These are phyloP conservation scores for Amia ocellicauda DNA, from an alignment of 2,113 vertebrate species.

Conservation along the genomic window DNA sequence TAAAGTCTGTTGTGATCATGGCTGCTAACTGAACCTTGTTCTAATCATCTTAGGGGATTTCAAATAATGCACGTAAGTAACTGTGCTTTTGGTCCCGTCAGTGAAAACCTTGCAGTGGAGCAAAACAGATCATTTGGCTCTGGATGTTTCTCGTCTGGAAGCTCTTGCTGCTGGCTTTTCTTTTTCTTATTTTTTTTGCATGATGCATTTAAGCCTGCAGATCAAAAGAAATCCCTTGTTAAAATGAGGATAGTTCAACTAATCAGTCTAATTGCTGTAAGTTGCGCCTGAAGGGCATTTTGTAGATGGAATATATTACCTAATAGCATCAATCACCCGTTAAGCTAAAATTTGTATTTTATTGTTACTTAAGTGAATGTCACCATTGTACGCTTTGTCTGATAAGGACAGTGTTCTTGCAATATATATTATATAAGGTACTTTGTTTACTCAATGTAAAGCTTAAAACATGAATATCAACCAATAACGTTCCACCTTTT, in stretches of 20 bases:
- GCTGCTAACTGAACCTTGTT: background rate
- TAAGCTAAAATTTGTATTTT: background rate
- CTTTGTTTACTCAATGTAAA: too few relatives aligned
- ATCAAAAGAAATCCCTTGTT: conserved; percentile 46
- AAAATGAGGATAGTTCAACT: conserved; percentile 47
- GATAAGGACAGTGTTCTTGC: conserved; percentile 20
- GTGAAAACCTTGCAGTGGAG: too few relatives aligned
- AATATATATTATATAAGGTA: too few relatives aligned
- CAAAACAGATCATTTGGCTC: too few relatives aligned
- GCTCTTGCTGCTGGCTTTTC: background rate
- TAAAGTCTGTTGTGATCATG: conserved; percentile 22
- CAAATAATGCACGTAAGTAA: background rate
- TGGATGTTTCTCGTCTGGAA: background rate
- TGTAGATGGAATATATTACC: conserved; percentile 49
- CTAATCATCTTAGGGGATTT: background rate
- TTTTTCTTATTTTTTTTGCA: background rate
- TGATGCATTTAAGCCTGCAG: conserved; percentile 41
- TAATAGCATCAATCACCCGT: conserved; percentile 43
- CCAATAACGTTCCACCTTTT: too few relatives aligned
- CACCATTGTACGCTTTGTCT: background rate
- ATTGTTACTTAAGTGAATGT: too few relatives aligned
- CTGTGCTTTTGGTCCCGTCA: background rate
- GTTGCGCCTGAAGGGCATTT: conserved; percentile 30
- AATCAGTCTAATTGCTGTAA: conserved; percentile 56
- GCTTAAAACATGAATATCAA: too few relatives aligned